Base-by-base conservation (phyloP, 2,888 invertebrate species). In the Pristionchus entomophagus region DNA sequence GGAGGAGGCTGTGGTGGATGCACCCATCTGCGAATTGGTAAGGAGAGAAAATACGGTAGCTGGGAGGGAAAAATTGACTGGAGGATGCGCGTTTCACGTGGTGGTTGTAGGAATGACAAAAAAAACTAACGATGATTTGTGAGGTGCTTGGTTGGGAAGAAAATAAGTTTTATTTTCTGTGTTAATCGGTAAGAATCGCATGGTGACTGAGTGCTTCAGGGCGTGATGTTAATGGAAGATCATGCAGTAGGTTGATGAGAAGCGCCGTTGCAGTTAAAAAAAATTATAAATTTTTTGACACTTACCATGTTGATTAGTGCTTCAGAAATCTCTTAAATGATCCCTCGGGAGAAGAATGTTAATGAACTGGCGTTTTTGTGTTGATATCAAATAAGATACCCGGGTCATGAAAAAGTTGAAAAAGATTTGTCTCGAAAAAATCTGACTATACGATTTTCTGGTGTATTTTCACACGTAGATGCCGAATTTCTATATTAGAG, bases 21-120 rank as follows among this genome's bases (percentile, higher is more conserved):
- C 92, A 19, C 91, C 92, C 26, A 89, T 93, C 84, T 90, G 90
- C n/a, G 93, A 93, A 88, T 85, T 93, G 88, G 92, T 92, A 10
- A 87, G 88, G 77, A 14, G n/a, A n/a, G n/a, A n/a, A n/a, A 59
- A 26, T 59, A 45, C 45, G 14, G n/a, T n/a, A n/a, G n/a, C n/a
- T n/a, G n/a, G n/a, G n/a, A n/a, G n/a, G n/a, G n/a, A n/a, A 29
- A 1, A n/a, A 73, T 41, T 73, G 12, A 4, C 12, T 62, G 62
- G 17, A 35, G 65, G 35, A n/a, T 65, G 19, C 14, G 17, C 4
- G 65, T 38, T 65, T 14, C 65, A 65, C 0, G 32, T 2, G 1
- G 65, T 3, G 29, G 4, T 32, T 12, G 32, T 65, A 35, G 32
- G 65, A 5, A 3, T 32, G 56, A 65, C 2, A 0, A 17, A 26